Base-by-base conservation (phyloP, 2,113 vertebrate species). In the Collichthys lucidus region DNA sequence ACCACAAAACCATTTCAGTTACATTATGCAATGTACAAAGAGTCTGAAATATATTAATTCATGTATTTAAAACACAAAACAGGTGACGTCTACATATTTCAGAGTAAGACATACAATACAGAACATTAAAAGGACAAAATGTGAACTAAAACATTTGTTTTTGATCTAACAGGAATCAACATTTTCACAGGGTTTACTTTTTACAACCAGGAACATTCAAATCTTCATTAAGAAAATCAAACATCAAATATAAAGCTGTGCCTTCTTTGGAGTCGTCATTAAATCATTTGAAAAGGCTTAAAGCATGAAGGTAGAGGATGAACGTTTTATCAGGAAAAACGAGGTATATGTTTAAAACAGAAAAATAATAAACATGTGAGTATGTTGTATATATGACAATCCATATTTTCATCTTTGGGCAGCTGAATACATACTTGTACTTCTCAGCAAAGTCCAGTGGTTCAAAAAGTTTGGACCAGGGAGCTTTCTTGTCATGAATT, bases 401-500 rank as follows among this genome's bases (percentile, higher is more conserved):
- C 80, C 89, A 83, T 76, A 93, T 91, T 90, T 95, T 93, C 92
- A 94, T 91, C 11, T 42, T 20, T 15, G 2, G 3, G 20, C 17
- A 56, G n/a, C 3, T 50, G 95, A 96, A 96, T 97, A 98, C 97
- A 96, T 98, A 98, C 97, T 97, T 96, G 96, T 98, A 97, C 94
- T 97, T 98, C 69, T 96, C 95, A 96, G 97, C 97, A 96, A 98
- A 97, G 96, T 97, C 96, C 92, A 96, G 95, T 91, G 95, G 95
- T 95, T 97, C 96, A 96, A 98, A 97, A 92, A 98, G 96, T 96
- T 97, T 96, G 93, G 96, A 95, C 97, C 97, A 98, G 86, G 96
- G 95, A 91, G 95, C 96, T 95, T 97, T 97, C 94, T 95, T 96
- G 95, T 96, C 95, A 94, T 97, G 31, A 35, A 35, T 35, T 1